Conservation (phyloP, 2,113 vertebrate species). For the Eolophus roseicapilla region DNA sequence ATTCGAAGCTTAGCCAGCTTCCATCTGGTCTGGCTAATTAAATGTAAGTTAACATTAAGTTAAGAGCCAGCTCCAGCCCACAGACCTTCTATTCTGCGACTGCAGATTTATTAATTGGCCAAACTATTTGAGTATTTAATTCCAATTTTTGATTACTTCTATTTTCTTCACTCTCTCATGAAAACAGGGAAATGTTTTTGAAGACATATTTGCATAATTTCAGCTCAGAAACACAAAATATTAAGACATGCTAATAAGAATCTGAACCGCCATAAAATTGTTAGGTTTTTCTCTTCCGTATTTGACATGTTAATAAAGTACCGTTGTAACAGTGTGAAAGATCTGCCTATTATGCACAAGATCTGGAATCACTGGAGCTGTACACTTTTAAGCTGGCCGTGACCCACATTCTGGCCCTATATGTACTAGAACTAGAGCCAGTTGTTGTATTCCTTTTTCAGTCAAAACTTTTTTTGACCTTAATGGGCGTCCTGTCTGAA, state of each 20-base stretch:
- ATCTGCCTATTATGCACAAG: constrained; percentile 46
- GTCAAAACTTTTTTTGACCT: constrained; percentile 51
- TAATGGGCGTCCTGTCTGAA: not conserved
- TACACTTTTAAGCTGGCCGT: constrained; percentile 13
- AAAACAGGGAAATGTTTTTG: constrained; percentile 62
- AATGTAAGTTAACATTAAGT: constrained; percentile 51
- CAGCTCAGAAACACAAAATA: constrained; percentile 56
- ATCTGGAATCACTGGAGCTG: constrained; percentile 11
- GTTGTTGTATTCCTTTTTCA: constrained; percentile 55
- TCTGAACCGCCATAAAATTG: not conserved
- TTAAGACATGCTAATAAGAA: not conserved
- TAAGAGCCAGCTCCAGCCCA: constrained; percentile 24
- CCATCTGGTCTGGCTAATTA: constrained; percentile 62
- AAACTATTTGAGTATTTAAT: constrained; percentile 19
- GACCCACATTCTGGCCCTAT: constrained; percentile 57
- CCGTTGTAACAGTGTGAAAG: not conserved
- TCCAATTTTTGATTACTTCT: constrained; percentile 54
- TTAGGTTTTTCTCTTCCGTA: not conserved
- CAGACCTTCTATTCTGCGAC: not conserved
- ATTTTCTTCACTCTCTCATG: constrained; percentile 37
- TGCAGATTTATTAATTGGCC: constrained; percentile 20
- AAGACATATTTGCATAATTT: constrained; percentile 60
- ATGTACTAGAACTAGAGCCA: constrained; percentile 45
- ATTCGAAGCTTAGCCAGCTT: constrained; percentile 28
- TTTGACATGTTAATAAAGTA: constrained; percentile 38